These are phyloP conservation scores for Andrena bucephala DNA, from an alignment of 2,888 invertebrate genomes.

Conservation along the genomic window DNA sequence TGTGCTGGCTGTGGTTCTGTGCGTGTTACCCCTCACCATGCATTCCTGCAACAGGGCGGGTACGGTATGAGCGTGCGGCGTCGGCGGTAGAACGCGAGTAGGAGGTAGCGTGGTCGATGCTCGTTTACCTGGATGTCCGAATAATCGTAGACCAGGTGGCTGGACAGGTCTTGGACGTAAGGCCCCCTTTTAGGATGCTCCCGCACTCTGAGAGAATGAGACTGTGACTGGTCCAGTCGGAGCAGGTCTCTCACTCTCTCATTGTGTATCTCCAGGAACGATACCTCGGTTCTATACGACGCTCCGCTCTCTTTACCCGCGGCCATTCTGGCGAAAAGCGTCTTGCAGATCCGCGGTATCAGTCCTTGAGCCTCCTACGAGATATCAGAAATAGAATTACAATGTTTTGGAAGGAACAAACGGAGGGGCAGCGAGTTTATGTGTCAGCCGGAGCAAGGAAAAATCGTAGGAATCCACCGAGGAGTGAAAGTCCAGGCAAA, in stretches of 20 bases:
- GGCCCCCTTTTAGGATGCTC: constrained; percentile 93
- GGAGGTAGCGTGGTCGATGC: constrained; percentile 10
- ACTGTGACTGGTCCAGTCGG: constrained; percentile 86
- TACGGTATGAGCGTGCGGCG: constrained; percentile 13
- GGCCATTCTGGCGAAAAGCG: constrained; percentile 92
- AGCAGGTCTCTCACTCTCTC: constrained; percentile 92
- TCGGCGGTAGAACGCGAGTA: constrained; percentile 5
- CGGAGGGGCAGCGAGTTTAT: background rate
- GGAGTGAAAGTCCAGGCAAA: constrained; percentile 14
- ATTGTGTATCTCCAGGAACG: constrained; percentile 94
- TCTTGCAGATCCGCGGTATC: constrained; percentile 94
- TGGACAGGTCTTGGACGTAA: constrained; percentile 94
- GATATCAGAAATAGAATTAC: constrained; percentile 8
- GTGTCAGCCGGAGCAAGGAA: background rate
- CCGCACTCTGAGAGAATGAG: constrained; percentile 91
- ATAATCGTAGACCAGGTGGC: constrained; percentile 94
- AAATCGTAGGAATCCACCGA: constrained; percentile 23
- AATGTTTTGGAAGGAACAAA: background rate
- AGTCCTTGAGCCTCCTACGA: constrained; percentile 91
- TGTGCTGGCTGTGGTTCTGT: constrained; percentile 94
- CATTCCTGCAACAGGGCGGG: constrained; percentile 87
- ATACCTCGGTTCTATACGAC: constrained; percentile 94
- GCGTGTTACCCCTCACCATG: constrained; percentile 92
- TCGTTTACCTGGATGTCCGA: constrained; percentile 91
- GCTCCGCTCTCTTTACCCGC: constrained; percentile 93